phyloP scores from a whole-genome alignment of 2,113 vertebrate species.

The Sisor rabdophorus region DNA sequence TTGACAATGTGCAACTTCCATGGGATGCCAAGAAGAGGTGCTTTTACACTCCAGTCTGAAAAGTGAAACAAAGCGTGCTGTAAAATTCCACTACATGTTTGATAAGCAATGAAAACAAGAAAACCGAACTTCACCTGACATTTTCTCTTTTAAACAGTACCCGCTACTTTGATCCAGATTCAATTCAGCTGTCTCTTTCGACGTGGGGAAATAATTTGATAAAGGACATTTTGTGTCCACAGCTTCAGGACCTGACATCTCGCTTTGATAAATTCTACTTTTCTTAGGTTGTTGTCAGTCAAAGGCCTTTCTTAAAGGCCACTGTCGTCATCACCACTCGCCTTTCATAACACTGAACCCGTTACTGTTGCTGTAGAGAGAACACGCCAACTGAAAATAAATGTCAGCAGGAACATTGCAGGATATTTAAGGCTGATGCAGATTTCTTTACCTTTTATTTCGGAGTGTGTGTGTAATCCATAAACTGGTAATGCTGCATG shows the following conservation, averaged over 20 bases:
- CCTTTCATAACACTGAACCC: conserved; percentile 56
- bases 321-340: conserved; percentile 62
- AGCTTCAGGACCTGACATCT: conserved; percentile 46
- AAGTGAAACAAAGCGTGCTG: neutral
- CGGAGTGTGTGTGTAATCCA: neutral
- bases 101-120: neutral
- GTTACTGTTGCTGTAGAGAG: conserved; percentile 42
- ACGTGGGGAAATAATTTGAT: conserved; percentile 55
- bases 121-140: neutral
- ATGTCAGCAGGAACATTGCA: conserved; percentile 57
- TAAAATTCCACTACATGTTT: neutral
- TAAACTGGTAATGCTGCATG: neutral
- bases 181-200: conserved; percentile 39
- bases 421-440: neutral
- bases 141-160: conserved; percentile 18
- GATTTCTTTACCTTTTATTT: neutral
- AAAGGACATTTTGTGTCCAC: conserved; percentile 53
- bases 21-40: neutral
- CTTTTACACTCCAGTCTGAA: neutral
- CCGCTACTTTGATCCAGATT: conserved; percentile 10
- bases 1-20: neutral
- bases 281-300: conserved; percentile 60
- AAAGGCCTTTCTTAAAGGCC: conserved; percentile 65
- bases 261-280: conserved; percentile 66
- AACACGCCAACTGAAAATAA: conserved; percentile 52